Percentiles rank a stretch among this genome's conserved stretches.
phyloP scores from a whole-genome alignment of 1,140 invertebrate species.

The Pteromalus puparum region DNA sequence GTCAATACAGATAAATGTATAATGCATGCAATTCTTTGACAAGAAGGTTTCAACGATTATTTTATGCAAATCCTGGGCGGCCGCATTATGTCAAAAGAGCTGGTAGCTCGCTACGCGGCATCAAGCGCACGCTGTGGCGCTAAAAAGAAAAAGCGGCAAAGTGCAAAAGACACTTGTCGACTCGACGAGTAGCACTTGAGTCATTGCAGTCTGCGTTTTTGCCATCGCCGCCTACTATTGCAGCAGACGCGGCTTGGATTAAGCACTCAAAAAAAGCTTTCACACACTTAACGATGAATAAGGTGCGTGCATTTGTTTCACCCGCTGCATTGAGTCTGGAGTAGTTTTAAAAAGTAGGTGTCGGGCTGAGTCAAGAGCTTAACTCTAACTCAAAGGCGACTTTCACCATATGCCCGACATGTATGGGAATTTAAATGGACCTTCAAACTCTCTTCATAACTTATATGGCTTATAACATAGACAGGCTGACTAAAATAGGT shows the following conservation, averaged over 20 bases:
- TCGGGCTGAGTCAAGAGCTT: background rate
- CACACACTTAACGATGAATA: slow-evolving; percentile 42
- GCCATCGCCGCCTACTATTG: background rate
- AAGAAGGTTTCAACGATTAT: background rate
- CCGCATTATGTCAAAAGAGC: no score
- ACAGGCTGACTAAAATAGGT: no score
- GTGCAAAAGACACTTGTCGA: slow-evolving; percentile 39
- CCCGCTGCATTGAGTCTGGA: background rate
- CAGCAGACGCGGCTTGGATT: slow-evolving; percentile 1
- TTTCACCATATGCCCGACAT: background rate
- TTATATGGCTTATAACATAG: no score
- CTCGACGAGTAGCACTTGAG: slow-evolving; percentile 12
- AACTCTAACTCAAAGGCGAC: background rate
- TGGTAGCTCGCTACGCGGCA: background rate
- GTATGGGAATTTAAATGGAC: background rate
- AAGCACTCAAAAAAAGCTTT: slow-evolving; percentile 50
- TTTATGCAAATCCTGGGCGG: background rate
- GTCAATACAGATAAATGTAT: no score
- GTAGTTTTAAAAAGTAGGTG: slow-evolving; percentile 8
- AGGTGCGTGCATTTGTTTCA: slow-evolving; percentile 27
- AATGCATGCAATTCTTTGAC: no score
- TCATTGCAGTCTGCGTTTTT: slow-evolving; percentile 18
- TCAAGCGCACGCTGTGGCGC: background rate
- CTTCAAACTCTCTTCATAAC: background rate
- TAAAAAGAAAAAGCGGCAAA: slow-evolving; percentile 38